Conservation (phyloP, 2,797 vertebrate genomes). For the Acipenser ruthenus region DNA sequence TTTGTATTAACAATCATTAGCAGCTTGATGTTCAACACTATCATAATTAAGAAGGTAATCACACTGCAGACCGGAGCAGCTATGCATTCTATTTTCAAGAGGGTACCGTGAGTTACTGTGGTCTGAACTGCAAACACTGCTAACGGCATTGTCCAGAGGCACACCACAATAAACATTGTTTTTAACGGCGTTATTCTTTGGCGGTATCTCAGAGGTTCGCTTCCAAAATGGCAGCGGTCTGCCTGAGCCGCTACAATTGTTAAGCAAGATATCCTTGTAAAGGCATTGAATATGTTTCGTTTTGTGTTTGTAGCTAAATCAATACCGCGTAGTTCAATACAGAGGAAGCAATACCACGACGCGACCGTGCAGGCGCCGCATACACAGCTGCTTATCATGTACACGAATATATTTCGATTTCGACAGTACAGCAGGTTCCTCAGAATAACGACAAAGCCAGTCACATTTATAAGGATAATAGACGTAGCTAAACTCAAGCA, state of each 20-base stretch:
- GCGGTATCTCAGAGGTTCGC: neutral
- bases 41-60: slow-evolving; percentile 13
- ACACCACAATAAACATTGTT: slow-evolving; percentile 4
- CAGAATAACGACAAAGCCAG: too few relatives aligned
- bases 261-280: too few relatives aligned
- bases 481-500: too few relatives aligned
- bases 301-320: too few relatives aligned
- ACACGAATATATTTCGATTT: slow-evolving; percentile 9
- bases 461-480: too few relatives aligned
- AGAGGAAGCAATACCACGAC: too few relatives aligned
- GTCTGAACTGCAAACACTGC: slow-evolving; percentile 2
- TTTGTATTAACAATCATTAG: slow-evolving; percentile 15
- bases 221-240: too few relatives aligned
- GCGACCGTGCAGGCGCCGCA: too few relatives aligned
- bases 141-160: slow-evolving; percentile 14
- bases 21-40: slow-evolving; percentile 21
- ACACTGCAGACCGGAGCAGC: slow-evolving; percentile 13
- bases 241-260: too few relatives aligned
- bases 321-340: too few relatives aligned
- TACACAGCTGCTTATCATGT: slow-evolving; percentile 21
- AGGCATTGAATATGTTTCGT: too few relatives aligned
- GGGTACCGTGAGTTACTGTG: neutral
- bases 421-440: too few relatives aligned
- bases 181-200: slow-evolving; percentile 13
- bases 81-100: slow-evolving; percentile 10